Evolutionary conservation across 1,140 invertebrate species (phyloP).

Genomic region (Oryctes rhinoceros): DNA sequence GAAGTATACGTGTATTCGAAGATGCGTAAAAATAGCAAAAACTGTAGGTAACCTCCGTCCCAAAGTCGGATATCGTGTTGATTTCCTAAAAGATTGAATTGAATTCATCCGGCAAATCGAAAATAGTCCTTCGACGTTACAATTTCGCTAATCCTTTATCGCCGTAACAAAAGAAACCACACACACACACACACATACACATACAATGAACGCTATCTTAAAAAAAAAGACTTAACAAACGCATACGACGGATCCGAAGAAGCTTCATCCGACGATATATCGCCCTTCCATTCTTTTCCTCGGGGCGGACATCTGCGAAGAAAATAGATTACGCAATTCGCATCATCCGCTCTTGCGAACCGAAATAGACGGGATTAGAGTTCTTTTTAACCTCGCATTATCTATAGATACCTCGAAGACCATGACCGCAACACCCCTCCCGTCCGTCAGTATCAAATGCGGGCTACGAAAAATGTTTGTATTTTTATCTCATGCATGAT

Average conservation of each 20-base stretch:
- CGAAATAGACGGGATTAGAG: slow-evolving; percentile 3
- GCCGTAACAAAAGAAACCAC: background rate
- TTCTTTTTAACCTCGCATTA: slow-evolving; percentile 21
- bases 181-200: background rate
- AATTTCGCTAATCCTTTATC: slow-evolving; percentile 24
- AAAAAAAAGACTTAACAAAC: slow-evolving; percentile 21
- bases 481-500: slow-evolving; percentile 30
- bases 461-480: slow-evolving; percentile 32
- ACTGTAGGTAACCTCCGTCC: too few relatives aligned
- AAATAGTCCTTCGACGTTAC: background rate
- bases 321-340: slow-evolving; percentile 36
- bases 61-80: too few relatives aligned
- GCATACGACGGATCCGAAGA: background rate
- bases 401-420: slow-evolving; percentile 1
- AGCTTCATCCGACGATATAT: slow-evolving; percentile 26
- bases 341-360: slow-evolving; percentile 22
- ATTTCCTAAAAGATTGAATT: too few relatives aligned
- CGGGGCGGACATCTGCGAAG: slow-evolving; percentile 22
- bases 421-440: background rate
- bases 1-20: too few relatives aligned
- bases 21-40: too few relatives aligned
- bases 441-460: background rate
- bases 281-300: background rate
- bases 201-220: slow-evolving; percentile 9
- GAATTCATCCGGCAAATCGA: too few relatives aligned